phyloP scores from a whole-genome alignment of 92 coral and sea anemone species.

The Umimayanthus chanpuru region DNA sequence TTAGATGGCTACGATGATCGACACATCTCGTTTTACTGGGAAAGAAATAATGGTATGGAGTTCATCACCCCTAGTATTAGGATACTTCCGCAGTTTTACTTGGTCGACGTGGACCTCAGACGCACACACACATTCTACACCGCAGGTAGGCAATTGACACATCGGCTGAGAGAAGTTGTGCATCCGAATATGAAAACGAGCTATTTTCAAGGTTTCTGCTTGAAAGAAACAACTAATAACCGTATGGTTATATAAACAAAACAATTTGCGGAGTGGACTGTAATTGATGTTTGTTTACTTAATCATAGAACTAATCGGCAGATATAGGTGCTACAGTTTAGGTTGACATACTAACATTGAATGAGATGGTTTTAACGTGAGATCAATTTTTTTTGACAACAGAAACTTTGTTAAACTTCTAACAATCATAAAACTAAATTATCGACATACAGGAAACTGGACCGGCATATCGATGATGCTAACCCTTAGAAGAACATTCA shows the following conservation, averaged over 20 bases:
- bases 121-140: constrained; percentile 43
- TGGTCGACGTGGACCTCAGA: constrained; percentile 44
- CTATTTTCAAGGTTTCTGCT: neutral
- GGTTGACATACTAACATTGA: too few relatives aligned
- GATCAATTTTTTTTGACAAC: too few relatives aligned
- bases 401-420: too few relatives aligned
- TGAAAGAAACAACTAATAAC: neutral
- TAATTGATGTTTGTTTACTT: too few relatives aligned
- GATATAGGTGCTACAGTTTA: too few relatives aligned
- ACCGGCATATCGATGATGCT: constrained; percentile 44
- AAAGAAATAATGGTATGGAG: constrained; percentile 60
- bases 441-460: constrained; percentile 27
- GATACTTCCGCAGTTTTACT: constrained; percentile 65
- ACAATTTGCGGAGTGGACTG: too few relatives aligned
- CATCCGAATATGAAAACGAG: neutral
- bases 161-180: neutral
- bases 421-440: too few relatives aligned
- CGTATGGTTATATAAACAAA: too few relatives aligned
- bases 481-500: constrained; percentile 49
- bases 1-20: constrained; percentile 69
- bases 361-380: too few relatives aligned
- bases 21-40: constrained; percentile 66
- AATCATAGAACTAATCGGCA: too few relatives aligned
- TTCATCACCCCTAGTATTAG: constrained; percentile 60
- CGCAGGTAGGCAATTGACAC: constrained; percentile 43